Conservation (phyloP, 2,888 invertebrate species). For the Apodemia hepburni region DNA sequence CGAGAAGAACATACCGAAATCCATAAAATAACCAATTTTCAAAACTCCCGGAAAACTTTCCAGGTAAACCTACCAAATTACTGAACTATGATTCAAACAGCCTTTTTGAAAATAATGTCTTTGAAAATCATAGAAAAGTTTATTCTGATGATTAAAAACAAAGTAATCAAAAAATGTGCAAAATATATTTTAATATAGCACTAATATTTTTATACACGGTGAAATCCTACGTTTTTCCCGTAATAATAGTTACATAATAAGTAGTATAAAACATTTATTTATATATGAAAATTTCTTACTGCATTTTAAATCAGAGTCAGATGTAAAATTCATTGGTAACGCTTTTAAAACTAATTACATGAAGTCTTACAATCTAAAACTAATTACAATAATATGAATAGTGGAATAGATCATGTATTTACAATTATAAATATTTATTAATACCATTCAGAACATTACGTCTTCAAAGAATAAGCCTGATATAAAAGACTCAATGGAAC, state of each 20-base stretch:
- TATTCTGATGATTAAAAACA: neutral
- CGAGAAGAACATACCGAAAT: too few relatives aligned
- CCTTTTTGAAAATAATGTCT: too few relatives aligned
- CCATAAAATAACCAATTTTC: too few relatives aligned
- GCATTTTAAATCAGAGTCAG: constrained; percentile 29
- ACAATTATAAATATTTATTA: constrained; percentile 24
- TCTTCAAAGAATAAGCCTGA: neutral
- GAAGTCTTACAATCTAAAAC: constrained; percentile 50
- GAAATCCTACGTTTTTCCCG: neutral
- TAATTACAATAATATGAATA: constrained; percentile 30
- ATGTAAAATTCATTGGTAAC: constrained; percentile 75
- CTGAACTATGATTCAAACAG: too few relatives aligned
- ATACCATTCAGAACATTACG: constrained; percentile 10
- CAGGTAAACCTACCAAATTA: too few relatives aligned
- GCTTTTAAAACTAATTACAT: constrained; percentile 66
- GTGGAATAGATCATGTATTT: constrained; percentile 33
- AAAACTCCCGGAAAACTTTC: too few relatives aligned
- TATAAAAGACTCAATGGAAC: constrained; percentile 5
- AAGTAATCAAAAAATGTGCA: neutral
- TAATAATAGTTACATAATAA: too few relatives aligned
- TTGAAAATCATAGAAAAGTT: too few relatives aligned
- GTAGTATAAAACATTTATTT: neutral
- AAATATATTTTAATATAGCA: neutral
- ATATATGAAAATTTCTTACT: neutral
- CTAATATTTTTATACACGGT: neutral